A percentile compares a stretch with the other conserved stretches of the same genome.
Evolutionary conservation across 1,140 invertebrate species (phyloP).

Genomic region (Heliconius nattereri): DNA sequence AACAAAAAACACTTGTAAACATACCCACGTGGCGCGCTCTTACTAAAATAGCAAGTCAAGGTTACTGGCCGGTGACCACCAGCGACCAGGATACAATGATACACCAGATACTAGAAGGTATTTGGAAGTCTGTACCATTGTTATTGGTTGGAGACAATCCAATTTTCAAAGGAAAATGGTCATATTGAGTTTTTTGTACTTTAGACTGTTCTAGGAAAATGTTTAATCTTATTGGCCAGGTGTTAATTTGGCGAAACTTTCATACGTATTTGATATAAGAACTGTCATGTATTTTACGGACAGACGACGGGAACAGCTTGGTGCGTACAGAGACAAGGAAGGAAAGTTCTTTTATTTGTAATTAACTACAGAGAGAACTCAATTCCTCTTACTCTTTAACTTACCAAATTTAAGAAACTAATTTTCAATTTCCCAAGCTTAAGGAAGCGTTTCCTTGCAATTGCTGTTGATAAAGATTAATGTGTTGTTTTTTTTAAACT

Average conservation of each 20-base stretch:
- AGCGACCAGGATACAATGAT: not conserved
- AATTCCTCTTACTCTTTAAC: too few species aligned
- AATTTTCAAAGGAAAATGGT: constrained; percentile 13
- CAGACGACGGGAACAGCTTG: too few species aligned
- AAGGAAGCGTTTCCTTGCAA: too few species aligned
- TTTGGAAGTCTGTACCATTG: not conserved
- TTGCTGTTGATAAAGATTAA: too few species aligned
- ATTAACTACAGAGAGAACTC: too few species aligned
- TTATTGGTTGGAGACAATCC: constrained; percentile 19
- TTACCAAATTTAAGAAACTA: too few species aligned
- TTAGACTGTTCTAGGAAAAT: constrained; percentile 30
- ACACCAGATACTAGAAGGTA: not conserved
- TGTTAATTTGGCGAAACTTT: not conserved
- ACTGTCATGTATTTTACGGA: not conserved
- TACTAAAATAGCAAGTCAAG: constrained; percentile 32
- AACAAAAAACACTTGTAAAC: constrained; percentile 32
- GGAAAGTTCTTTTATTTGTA: too few species aligned
- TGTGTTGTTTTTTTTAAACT: too few species aligned
- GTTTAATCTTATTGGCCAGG: constrained; percentile 1
- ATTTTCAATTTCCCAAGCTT: too few species aligned
- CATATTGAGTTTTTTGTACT: constrained; percentile 19
- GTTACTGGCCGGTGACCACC: constrained; percentile 28
- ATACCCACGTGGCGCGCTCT: constrained; percentile 40
- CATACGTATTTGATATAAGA: not conserved
- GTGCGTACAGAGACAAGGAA: too few species aligned